Evolutionary conservation across 2,888 invertebrate genomes (phyloP).

Genomic region (Parapristionchus giblindavisi): DNA sequence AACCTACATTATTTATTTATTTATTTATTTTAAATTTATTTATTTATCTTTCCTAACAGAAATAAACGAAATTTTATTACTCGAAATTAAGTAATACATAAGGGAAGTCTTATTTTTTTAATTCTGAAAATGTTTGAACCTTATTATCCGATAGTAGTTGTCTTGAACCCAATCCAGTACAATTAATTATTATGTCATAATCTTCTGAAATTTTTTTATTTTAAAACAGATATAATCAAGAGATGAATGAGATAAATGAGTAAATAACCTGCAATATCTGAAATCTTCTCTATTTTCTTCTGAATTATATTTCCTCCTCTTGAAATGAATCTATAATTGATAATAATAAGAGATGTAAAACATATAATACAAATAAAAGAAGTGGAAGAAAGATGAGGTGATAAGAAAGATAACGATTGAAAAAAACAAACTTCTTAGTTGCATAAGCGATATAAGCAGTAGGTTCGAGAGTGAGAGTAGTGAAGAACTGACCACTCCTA

Average conservation of each 20-base stretch:
- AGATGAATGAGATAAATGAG: conserved; percentile 16
- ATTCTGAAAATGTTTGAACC: too few relatives aligned
- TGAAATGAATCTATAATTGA: not conserved
- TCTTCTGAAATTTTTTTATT: conserved; percentile 18
- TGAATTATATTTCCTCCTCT: conserved; percentile 35
- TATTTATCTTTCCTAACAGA: not conserved
- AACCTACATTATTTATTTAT: conserved; percentile 39
- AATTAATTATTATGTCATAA: conserved; percentile 79
- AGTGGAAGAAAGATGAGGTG: not conserved
- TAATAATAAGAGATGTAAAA: not conserved
- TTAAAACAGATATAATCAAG: not conserved
- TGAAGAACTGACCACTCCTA: conserved; percentile 49
- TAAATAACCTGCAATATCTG: too few relatives aligned
- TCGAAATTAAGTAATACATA: not conserved
- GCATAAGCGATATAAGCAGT: conserved; percentile 45
- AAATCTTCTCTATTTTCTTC: too few relatives aligned
- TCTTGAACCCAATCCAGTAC: conserved; percentile 80
- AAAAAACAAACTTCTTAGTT: conserved; percentile 32
- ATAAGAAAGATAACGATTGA: too few relatives aligned
- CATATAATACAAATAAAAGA: not conserved
- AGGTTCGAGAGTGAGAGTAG: conserved; percentile 51
- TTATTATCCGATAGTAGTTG: conserved; percentile 76
- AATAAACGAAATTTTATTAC: not conserved
- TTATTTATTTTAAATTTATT: not conserved
- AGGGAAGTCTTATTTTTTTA: too few relatives aligned